Base-by-base conservation (phyloP, 2,113 vertebrate species). In the Takifugu bimaculatus region DNA sequence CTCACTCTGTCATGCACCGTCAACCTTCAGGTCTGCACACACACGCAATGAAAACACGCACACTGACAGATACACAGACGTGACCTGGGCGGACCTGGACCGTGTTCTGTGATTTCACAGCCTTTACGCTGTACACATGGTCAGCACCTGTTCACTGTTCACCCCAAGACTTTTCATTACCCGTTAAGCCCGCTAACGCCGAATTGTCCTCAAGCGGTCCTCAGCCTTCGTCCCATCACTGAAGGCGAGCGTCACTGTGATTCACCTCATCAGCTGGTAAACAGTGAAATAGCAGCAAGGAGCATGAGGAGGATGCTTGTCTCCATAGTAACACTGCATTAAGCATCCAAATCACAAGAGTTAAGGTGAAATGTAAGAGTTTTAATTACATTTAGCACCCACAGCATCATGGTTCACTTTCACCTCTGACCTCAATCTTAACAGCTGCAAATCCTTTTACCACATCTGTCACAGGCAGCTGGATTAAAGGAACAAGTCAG, bases 111-210 rank as follows among this genome's bases (percentile, higher is more conserved):
- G 57, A 43, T 54, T 53, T 44, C 26, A 1, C 27, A 45, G 52
- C 57, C 52, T 63, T 52, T 13, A 48, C 9, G 25, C 3, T 0
- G 35, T 56, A 81, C 83, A 88, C 65, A 79, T 88, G 82, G 82
- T 53, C 59, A 67, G 67, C 86, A 88, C 65, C 77, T 88, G 88
- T 32, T 62, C 64, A 26, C 57, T 26, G 63, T 57, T 65, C 57
- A 50, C 60, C 68, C 60, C 43, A 52, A 55, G 26, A 68, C 52
- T 47, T 63, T 78, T 66, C 49, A 79, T 73, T 69, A 67, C 15
- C 35, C 49, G 20, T 42, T 48, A 32, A 59, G 56, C 45, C 59
- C 60, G 67, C 2, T 68, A 60, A 72, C 64, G 61, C 66, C 39
- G 45, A 14, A 45, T 61, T 60, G 72, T 11, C 51, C 25, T 59